Conservation (phyloP, 92 coral and sea anemone species). For the Porites rus region DNA sequence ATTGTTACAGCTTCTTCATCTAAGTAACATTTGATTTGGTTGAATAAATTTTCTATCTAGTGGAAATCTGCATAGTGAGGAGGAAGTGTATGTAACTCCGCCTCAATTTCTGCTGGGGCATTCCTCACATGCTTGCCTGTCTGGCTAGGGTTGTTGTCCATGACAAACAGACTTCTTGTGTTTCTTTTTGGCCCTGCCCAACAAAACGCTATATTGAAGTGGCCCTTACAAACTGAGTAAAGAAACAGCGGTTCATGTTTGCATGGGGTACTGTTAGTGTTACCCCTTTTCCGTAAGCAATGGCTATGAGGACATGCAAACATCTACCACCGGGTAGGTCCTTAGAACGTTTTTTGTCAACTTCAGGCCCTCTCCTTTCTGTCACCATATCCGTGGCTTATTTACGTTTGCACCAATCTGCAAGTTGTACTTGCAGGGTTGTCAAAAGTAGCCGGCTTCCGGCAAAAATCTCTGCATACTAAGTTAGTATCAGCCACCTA, state of each 20-base stretch:
- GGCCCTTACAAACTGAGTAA: conserved; percentile 48
- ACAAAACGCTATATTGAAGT: conserved; percentile 65
- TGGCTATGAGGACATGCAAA: conserved; percentile 63
- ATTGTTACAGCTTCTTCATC: conserved; percentile 2
- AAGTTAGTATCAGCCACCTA: too few species aligned
- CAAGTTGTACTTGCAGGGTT: neutral
- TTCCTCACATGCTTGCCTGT: conserved; percentile 36
- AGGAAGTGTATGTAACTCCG: neutral
- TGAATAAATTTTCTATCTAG: neutral
- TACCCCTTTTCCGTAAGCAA: conserved; percentile 59
- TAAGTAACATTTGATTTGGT: neutral
- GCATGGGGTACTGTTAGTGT: conserved; percentile 44
- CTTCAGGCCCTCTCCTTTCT: conserved; percentile 51
- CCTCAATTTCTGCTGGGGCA: neutral
- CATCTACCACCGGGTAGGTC: conserved; percentile 66
- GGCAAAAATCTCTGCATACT: too few species aligned
- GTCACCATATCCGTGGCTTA: conserved; percentile 28
- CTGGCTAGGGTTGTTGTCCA: conserved; percentile 78
- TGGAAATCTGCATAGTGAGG: neutral
- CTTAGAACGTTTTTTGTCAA: conserved; percentile 65
- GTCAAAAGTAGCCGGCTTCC: too few species aligned
- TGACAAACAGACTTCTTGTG: conserved; percentile 62
- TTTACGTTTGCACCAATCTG: conserved; percentile 5
- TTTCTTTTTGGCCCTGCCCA: conserved; percentile 46
- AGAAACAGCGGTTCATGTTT: conserved; percentile 62